Evolutionary conservation across 2,888 invertebrate genomes (phyloP).

Genomic region (Stenoptilia bipunctidactyla): DNA sequence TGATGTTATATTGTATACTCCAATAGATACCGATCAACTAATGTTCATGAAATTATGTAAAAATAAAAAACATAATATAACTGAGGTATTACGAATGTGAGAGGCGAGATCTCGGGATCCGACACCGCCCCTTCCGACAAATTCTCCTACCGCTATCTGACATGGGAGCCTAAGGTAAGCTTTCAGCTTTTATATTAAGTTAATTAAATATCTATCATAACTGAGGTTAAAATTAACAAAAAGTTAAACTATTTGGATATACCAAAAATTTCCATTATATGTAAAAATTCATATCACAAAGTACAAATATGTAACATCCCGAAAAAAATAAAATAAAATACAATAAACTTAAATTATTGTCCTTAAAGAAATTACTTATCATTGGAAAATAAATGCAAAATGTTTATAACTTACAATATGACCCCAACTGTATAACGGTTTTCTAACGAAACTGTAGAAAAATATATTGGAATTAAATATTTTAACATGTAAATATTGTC

Average conservation of each 20-base stretch:
- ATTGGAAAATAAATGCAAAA: slow-evolving; percentile 57
- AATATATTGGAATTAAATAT: too few relatives aligned
- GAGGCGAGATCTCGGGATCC: slow-evolving; percentile 44
- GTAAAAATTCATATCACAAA: slow-evolving; percentile 60
- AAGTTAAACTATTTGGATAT: slow-evolving; percentile 36
- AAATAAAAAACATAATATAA: slow-evolving; percentile 60
- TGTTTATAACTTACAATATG: slow-evolving; percentile 12
- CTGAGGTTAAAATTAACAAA: slow-evolving; percentile 35
- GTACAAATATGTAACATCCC: slow-evolving; percentile 51
- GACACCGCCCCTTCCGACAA: background rate
- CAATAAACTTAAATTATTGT: slow-evolving; percentile 28
- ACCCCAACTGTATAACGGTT: background rate
- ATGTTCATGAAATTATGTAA: slow-evolving; percentile 24
- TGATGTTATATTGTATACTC: slow-evolving; percentile 5
- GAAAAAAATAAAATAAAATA: slow-evolving; percentile 34
- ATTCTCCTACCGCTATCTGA: background rate
- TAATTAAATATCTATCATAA: background rate
- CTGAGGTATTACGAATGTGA: slow-evolving; percentile 55
- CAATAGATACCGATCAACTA: background rate
- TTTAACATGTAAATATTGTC: too few relatives aligned
- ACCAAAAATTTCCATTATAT: slow-evolving; percentile 47
- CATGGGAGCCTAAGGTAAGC: background rate
- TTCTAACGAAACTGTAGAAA: too few relatives aligned
- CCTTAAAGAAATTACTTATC: slow-evolving; percentile 36
- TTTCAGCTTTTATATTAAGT: slow-evolving; percentile 1